Percentiles rank a stretch among this genome's conserved stretches.
These are phyloP conservation scores for Chrysogorgia sp. DNA, from an alignment of 92 coral and sea anemone species.

Conservation along the genomic window DNA sequence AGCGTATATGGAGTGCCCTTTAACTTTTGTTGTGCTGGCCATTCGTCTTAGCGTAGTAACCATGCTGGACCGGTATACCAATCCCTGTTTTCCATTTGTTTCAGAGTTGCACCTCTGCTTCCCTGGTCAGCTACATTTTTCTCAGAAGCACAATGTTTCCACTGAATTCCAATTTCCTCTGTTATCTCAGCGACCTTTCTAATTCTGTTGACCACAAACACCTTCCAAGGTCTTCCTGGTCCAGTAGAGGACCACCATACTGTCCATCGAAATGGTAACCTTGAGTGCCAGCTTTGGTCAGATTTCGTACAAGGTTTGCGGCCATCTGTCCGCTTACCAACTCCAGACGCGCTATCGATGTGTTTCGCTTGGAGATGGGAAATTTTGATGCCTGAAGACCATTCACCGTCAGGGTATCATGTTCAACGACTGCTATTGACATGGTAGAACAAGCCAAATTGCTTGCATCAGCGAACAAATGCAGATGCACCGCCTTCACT, in stretches of 20 bases:
- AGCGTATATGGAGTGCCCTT: background rate
- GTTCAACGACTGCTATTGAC: constrained; percentile 44
- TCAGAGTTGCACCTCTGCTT: background rate
- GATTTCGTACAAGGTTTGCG: constrained; percentile 58
- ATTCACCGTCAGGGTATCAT: constrained; percentile 32
- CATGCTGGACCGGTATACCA: constrained; percentile 2
- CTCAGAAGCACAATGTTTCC: too few relatives aligned
- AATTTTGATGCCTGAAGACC: constrained; percentile 49
- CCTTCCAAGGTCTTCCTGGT: constrained; percentile 49
- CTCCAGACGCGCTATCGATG: constrained; percentile 46
- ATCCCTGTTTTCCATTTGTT: too few relatives aligned
- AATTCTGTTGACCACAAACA: constrained; percentile 52
- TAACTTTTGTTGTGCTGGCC: background rate
- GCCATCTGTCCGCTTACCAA: too few relatives aligned
- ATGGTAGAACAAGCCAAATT: constrained; percentile 45
- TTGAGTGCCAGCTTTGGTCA: constrained; percentile 27
- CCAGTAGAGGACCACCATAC: constrained; percentile 32
- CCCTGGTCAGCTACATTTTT: background rate
- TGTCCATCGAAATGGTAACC: constrained; percentile 46
- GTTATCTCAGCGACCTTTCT: too few relatives aligned
- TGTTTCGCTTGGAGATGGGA: constrained; percentile 46
- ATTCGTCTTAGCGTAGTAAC: background rate
- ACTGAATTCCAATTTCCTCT: too few relatives aligned
- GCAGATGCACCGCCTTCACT: constrained; percentile 37
- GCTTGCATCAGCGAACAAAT: constrained; percentile 43